These are phyloP conservation scores for Chironomus tepperi DNA, from an alignment of 1,140 invertebrate genomes.

Conservation along the genomic window DNA sequence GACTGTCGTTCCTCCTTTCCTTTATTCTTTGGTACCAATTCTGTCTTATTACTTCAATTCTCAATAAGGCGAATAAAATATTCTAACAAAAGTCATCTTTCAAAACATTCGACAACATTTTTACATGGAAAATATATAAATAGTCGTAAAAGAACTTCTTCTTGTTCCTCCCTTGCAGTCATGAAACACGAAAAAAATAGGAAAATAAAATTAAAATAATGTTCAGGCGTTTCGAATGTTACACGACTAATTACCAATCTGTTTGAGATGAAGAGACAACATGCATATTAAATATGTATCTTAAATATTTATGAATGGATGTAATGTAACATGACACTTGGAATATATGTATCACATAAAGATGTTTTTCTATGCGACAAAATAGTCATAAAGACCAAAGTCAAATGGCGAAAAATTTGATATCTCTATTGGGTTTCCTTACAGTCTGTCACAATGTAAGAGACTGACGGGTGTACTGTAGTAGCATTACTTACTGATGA, in stretches of 20 bases:
- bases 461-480: no score
- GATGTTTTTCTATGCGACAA: no score
- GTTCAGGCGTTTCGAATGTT: neutral
- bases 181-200: neutral
- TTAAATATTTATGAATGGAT: neutral
- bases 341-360: neutral
- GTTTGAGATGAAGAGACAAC: neutral
- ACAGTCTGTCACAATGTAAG: no score
- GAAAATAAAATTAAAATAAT: neutral
- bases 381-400: no score
- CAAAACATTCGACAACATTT: no score
- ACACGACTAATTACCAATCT: slow-evolving; percentile 21
- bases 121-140: neutral
- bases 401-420: no score
- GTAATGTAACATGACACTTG: neutral
- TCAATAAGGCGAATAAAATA: neutral
- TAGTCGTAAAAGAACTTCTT: neutral
- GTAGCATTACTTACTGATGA: no score
- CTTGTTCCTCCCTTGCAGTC: neutral
- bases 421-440: no score
- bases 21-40: neutral
- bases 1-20: neutral
- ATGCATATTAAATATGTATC: neutral
- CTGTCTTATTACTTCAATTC: neutral
- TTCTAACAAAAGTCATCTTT: no score